Evolutionary conservation across 2,113 vertebrate genomes (phyloP), one percentile per base, ranked within the genome.

Genomic region (Python bivittatus): DNA sequence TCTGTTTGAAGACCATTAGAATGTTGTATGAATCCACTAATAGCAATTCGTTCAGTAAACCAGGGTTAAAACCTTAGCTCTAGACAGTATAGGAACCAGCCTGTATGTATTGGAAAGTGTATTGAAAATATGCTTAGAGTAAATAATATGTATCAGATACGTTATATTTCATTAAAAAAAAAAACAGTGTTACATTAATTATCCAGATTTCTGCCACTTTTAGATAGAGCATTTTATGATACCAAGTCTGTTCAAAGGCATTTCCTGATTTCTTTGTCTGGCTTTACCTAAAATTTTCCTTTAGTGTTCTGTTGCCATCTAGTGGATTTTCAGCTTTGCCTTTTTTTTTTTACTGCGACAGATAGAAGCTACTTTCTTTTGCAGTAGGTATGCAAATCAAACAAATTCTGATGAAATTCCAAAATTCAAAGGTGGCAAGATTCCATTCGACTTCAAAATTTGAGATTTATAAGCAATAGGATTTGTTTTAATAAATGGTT

Each of bases 261-360:
- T 20, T 54, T 48, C 60, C 52, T 90, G n/a, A 48, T 17, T 1
- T 22, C 4, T 20, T 23, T 58, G 83, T 33, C 53, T 53, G 38
- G 58, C 6, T 56, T 29, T 60, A 68, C 5, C 38, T 90, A 11
- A 61, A 42, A 33, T 79, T 79, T 79, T 42, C 7, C 7, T 79
- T 60, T 87, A 27, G n/a, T 60, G 22, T 61, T 44, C 22, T 91
- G 68, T 56, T 93, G 92, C 89, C 89, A 60, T 64, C 91, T 92
- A 25, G 57, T 64, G 91, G 88, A 15, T 22, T 38, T 58, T 56
- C 58, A 84, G 27, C 8, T 72, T n/a, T 89, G 38, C 12, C 72
- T 22, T 79, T 72, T 33, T 33, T 20, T 8, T 8, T 61, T 61
- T 10, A 61, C 60, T 68, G 68, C 1, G 22, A 79, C 17, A 38